Evolutionary conservation across 2,888 invertebrate genomes (phyloP), one percentile per base, ranked within the genome.

Genomic region (Camponotus fellah): DNA sequence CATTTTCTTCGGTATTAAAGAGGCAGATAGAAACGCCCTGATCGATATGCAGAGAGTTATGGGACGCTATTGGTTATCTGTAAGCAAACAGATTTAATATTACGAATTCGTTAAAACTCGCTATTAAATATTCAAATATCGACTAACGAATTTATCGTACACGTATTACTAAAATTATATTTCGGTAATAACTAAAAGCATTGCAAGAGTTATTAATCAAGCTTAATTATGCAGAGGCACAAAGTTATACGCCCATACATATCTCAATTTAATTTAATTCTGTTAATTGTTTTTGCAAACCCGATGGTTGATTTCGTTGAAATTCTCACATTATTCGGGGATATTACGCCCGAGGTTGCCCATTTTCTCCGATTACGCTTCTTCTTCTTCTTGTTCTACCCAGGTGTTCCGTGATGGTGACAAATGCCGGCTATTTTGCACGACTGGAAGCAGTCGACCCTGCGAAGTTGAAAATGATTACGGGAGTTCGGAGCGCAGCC

Each of bases 41-140:
- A 85, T 86, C 72, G 89, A 91, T 86, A 84, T 92, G 66, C 91
- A 90, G 74, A 85, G 76, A 75, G 91, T 90, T 0, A 77, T 92
- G 49, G 88, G 85, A 34, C 76, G 83, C 40, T 92, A 90, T 82
- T 91, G 91, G 88, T 76, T 83, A 68, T 85, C 87, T 56, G 91
- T 91, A 77, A 88, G 91, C 86, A 65, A 72, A 86, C 72, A 74
- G 26, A 72, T 62, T 72, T 72, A 72, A 79, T 79, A 71, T 69
- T 34, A 34, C 14, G 21, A 21, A 26, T 58, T 37, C 71, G n/a
- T 60, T 43, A 37, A 79, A 79, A 21, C 14, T 58, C 43, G 49
- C 8, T n/a, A n/a, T 53, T 53, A 53, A 53, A 53, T 53, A 53
- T 53, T 53, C 53, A 4, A 9, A 62, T 60, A 34, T 34, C 17